Base-by-base conservation (phyloP, 1,140 invertebrate species). In the Augochlora pura region DNA sequence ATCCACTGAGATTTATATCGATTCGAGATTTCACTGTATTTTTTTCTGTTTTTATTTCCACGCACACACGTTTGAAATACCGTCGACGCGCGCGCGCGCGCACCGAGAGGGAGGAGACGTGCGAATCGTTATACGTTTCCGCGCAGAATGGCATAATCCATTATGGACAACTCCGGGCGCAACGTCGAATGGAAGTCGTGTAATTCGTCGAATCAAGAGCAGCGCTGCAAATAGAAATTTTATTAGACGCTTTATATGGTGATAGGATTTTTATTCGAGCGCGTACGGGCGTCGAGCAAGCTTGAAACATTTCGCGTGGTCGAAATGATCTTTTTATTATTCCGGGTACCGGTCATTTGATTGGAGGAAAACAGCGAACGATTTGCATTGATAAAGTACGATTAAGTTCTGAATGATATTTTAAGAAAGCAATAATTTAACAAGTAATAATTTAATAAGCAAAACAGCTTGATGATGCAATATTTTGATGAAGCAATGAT, bases 1-100 rank as follows among this genome's bases (percentile, higher is more conserved):
- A 57, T 57, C 21, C 54, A 57, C n/a, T 57, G 54, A 57, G 54
- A 57, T 57, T 57, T 57, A 57, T 57, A n/a, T 57, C 54, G n/a
- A 57, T 57, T 57, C 54, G 21, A 57, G 54, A 57, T 1, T 57
- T 57, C 54, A 57, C n/a, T n/a, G 21, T n/a, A n/a, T 57, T n/a
- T n/a, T 57, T n/a, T 57, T 57, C n/a, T 57, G n/a, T 18, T 52
- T 16, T 52, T 16, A 16, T 10, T 46, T 12, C 42, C 32, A 32
- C 32, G 32, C 32, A 32, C 32, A 4, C 32, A 32, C 4, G 52
- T 57, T 57, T 57, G 7, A 57, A 57, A 9, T 57, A 57, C 54
- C 8, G 54, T n/a, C 54, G n/a, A 21, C 8, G 54, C n/a, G n/a
- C 5, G 9, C 9, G n/a, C 32, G 32, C 32, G 32, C 32, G 32